Conservation (phyloP, 2,797 vertebrate species). For the Takifugu ocellatus region DNA sequence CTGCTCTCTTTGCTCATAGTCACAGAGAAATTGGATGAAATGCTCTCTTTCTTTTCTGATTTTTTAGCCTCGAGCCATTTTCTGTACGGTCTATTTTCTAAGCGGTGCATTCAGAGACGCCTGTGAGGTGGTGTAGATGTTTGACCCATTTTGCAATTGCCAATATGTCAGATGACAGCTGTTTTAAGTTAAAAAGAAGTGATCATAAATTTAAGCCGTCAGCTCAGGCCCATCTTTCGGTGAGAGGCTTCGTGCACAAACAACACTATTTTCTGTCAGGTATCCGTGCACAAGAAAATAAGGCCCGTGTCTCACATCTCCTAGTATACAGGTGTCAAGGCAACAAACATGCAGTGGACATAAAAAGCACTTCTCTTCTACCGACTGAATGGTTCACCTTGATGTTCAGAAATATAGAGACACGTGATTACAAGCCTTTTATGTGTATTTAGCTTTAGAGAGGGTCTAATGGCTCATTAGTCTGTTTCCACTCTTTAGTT, state of each 20-base stretch:
- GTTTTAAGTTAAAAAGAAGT: constrained; percentile 7
- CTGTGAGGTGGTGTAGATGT: not conserved
- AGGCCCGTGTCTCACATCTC: not conserved
- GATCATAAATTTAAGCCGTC: not conserved
- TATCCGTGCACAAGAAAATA: not conserved
- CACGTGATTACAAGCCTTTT: not conserved
- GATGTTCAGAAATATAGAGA: not conserved
- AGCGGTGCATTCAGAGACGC: constrained; percentile 1
- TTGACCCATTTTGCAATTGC: constrained; percentile 1
- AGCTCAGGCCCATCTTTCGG: constrained; percentile 17
- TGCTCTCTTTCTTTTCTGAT: constrained; percentile 1
- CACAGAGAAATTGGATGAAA: constrained; percentile 33
- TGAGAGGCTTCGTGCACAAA: constrained; percentile 3
- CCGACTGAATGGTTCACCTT: not conserved
- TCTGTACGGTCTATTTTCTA: not conserved
- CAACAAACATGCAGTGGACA: not conserved
- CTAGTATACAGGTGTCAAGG: not conserved
- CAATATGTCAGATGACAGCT: not conserved
- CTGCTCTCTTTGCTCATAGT: constrained; percentile 18
- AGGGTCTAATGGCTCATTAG: too few species aligned
- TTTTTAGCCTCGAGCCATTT: constrained; percentile 12
- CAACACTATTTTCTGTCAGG: constrained; percentile 5
- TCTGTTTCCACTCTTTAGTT: not conserved
- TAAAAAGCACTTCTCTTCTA: not conserved
- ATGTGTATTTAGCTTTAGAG: not conserved